These are phyloP conservation scores for Lontra canadensis DNA, from an alignment of 2,113 vertebrate genomes.

Conservation along the genomic window DNA sequence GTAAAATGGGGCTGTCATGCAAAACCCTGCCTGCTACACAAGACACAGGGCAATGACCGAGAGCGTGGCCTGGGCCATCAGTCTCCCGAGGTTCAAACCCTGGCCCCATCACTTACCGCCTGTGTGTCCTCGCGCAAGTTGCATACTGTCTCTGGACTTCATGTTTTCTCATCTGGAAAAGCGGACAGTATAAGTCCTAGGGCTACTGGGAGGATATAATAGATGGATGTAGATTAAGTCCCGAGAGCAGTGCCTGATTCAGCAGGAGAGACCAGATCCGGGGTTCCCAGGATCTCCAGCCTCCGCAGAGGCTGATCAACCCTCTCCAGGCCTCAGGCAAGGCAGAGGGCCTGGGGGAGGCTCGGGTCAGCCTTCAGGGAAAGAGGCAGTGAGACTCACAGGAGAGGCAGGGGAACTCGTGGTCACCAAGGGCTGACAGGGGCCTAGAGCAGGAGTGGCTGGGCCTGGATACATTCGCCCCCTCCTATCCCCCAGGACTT, in stretches of 20 bases:
- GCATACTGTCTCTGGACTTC: background rate
- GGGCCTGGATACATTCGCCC: background rate
- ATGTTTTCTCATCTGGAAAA: background rate
- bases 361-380: background rate
- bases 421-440: background rate
- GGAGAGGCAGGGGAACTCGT: background rate
- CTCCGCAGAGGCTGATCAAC: background rate
- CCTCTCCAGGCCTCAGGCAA: too few species aligned
- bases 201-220: background rate
- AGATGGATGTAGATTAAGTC: background rate
- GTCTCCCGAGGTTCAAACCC: background rate
- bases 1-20: background rate
- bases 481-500: background rate
- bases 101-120: background rate
- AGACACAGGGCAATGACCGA: background rate
- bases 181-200: background rate
- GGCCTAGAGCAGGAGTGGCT: background rate
- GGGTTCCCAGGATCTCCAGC: background rate
- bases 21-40: background rate
- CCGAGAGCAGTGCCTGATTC: background rate
- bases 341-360: background rate
- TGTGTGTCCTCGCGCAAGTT: background rate
- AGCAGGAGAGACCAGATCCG: background rate
- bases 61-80: background rate
- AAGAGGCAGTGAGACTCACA: rapidly evolving